Base-by-base conservation (phyloP, 2,797 vertebrate species). In the Rhinophrynus dorsalis region DNA sequence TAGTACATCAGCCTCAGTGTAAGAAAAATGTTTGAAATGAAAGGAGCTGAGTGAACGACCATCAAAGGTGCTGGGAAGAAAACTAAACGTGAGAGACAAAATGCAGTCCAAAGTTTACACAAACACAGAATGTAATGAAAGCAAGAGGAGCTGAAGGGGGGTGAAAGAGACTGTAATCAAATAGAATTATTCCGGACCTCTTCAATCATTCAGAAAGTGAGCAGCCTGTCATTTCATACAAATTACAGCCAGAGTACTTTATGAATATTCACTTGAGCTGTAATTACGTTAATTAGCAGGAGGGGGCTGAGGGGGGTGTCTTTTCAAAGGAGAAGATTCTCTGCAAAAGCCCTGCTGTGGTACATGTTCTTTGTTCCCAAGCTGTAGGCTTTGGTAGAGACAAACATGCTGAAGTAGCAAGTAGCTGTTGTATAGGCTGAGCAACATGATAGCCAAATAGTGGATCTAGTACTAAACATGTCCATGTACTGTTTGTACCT, bases 201-300 rank as follows among this genome's bases (percentile, higher is more conserved):
- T 93, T 89, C 89, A 92, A 88, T 92, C 91, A 92, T 83, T 76
- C 67, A 62, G 77, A 85, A 82, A 60, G 86, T 85, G 86, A 88
- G 83, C 79, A 84, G 78, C 79, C 85, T 90, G 85, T 85, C 81
- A 82, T 86, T 84, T 87, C 82, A 84, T 86, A 86, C 84, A 90
- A 88, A 90, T 86, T 84, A 88, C 79, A 86, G 81, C 80, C 3
- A 38, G 75, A 80, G 78, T 85, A 86, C 87, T 88, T 84, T 88
- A 86, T 92, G 90, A 92, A 93, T 92, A 91, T 91, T 92, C 88
- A 88, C 87, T 89, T 79, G 82, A 86, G 79, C 76, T 84, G 84
- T 85, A 85, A 86, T 87, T 72, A 59, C 6, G 55, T 86, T 89
- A 80, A 81, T 86, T 88, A 84, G 74, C 60, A 81, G 78, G 76